Percentiles rank a stretch among this genome's conserved stretches.
Evolutionary conservation across 2,113 vertebrate genomes (phyloP).

Genomic region (Chiloscyllium plagiosum): DNA sequence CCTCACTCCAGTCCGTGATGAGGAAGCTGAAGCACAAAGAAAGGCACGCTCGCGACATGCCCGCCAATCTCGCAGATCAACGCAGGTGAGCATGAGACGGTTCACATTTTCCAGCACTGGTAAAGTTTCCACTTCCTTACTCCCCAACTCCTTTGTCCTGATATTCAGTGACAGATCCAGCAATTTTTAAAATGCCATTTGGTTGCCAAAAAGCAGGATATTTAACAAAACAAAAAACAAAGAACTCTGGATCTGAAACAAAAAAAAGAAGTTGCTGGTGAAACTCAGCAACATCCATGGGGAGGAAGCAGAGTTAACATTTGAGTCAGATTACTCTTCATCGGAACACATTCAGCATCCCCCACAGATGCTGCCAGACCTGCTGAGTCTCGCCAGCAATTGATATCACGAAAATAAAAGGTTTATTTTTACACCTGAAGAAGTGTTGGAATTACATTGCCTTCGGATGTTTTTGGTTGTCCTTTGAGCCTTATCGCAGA

Average conservation of each 20-base stretch:
- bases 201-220: neutral
- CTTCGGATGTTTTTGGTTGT: neutral
- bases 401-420: neutral
- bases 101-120: neutral
- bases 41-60: conserved; percentile 68
- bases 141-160: neutral
- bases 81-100: conserved; percentile 51
- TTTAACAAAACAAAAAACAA: neutral
- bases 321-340: no score
- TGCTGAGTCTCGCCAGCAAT: no score
- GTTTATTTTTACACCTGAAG: neutral
- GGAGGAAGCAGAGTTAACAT: no score
- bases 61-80: conserved; percentile 64
- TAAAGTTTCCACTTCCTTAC: neutral
- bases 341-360: no score
- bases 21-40: conserved; percentile 68
- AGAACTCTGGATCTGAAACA: no score
- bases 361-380: no score
- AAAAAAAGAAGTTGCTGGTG: no score
- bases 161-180: neutral
- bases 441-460: neutral
- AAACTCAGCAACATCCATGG: no score
- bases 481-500: neutral
- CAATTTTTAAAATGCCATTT: neutral
- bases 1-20: conserved; percentile 66